Conservation (phyloP, 2,113 vertebrate genomes). For the Nanger granti region DNA sequence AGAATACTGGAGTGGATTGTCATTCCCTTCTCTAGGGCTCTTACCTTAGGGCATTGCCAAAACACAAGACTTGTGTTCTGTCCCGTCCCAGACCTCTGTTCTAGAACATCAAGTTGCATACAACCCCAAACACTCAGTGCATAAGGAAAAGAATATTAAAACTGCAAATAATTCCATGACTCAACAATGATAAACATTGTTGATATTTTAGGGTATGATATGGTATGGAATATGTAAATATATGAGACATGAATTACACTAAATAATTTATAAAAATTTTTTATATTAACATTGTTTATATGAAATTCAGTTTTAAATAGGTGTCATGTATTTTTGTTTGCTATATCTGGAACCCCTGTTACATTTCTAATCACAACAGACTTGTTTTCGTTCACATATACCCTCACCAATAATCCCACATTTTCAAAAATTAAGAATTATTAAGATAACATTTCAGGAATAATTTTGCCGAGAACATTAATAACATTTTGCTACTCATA, state of each 20-base stretch:
- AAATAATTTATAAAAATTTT: background rate
- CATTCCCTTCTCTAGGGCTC: background rate
- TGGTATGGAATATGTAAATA: background rate
- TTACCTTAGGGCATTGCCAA: background rate
- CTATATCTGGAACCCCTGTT: background rate
- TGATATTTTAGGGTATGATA: background rate
- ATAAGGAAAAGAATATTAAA: background rate
- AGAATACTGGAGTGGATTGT: background rate
- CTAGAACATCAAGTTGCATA: background rate
- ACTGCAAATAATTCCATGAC: background rate
- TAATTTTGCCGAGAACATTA: conserved; percentile 1
- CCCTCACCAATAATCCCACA: background rate
- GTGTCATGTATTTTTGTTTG: background rate
- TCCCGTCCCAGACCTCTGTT: background rate
- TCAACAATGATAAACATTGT: background rate
- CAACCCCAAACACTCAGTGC: background rate
- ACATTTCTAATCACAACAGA: background rate
- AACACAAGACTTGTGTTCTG: background rate
- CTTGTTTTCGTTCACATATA: background rate
- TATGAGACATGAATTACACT: background rate
- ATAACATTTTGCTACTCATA: background rate
- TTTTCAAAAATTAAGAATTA: background rate
- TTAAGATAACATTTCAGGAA: background rate
- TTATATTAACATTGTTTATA: background rate
- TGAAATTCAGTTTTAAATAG: conserved; percentile 3